phyloP scores from a whole-genome alignment of 1,140 invertebrate species.

The Drosophila truncata region DNA sequence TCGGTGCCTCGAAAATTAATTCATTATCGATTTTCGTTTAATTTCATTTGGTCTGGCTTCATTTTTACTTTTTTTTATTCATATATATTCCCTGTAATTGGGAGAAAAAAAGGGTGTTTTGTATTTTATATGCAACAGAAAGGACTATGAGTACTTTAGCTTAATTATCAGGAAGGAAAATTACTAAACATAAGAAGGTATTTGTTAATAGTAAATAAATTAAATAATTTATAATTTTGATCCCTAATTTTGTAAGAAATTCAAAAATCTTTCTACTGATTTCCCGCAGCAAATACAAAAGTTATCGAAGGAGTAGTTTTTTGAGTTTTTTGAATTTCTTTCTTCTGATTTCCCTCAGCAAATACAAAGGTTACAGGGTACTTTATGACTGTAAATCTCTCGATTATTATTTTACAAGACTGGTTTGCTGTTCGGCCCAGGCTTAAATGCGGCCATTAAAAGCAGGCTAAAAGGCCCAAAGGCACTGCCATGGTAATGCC shows the following conservation, averaged over 20 bases:
- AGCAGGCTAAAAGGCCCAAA: slow-evolving; percentile 34
- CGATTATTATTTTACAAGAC: slow-evolving; percentile 13
- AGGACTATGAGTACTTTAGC: too few relatives aligned
- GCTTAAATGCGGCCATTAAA: slow-evolving; percentile 68
- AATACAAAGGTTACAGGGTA: slow-evolving; percentile 1
- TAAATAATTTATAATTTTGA: not conserved
- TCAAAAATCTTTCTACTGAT: not conserved
- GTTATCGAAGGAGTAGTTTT: too few relatives aligned
- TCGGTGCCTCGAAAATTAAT: slow-evolving; percentile 61
- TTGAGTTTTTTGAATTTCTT: not conserved
- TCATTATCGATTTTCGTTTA: slow-evolving; percentile 78
- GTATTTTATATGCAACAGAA: not conserved
- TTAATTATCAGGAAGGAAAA: not conserved
- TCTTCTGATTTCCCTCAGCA: not conserved
- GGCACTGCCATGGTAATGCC: slow-evolving; percentile 5
- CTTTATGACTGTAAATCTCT: slow-evolving; percentile 11
- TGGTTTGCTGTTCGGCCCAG: slow-evolving; percentile 8
- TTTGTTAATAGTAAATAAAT: not conserved
- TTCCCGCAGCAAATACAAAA: not conserved
- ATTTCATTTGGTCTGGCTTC: slow-evolving; percentile 45
- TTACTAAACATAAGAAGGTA: too few relatives aligned
- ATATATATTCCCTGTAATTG: slow-evolving; percentile 17
- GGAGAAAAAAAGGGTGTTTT: not conserved
- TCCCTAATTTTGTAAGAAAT: not conserved
- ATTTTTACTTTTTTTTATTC: not conserved